Evolutionary conservation across 2,888 invertebrate species (phyloP).

Genomic region (Amorpha juglandis): DNA sequence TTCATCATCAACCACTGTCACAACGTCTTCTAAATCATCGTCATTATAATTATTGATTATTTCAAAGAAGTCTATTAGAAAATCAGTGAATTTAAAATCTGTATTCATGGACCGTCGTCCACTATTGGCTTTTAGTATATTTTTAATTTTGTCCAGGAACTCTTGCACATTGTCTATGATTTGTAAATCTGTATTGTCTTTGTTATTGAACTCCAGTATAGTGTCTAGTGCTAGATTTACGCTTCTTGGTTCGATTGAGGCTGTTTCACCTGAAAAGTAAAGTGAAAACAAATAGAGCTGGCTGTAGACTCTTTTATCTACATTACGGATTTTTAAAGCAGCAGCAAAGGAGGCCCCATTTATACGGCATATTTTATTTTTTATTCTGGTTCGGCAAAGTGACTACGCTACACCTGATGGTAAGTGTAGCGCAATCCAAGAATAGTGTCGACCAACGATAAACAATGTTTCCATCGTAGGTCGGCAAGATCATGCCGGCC

Average conservation of each 20-base stretch:
- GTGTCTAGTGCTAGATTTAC: conserved; percentile 64
- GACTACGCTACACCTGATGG: too few relatives aligned
- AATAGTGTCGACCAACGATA: too few relatives aligned
- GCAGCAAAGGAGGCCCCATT: too few relatives aligned
- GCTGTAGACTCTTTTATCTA: neutral
- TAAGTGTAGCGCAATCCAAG: too few relatives aligned
- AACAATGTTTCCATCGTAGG: too few relatives aligned
- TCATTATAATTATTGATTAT: conserved; percentile 49
- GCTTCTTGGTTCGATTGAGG: conserved; percentile 42
- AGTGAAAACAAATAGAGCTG: neutral
- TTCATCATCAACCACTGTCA: conserved; percentile 48
- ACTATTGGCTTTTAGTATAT: conserved; percentile 32
- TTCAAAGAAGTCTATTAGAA: conserved; percentile 44
- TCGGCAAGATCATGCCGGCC: too few relatives aligned
- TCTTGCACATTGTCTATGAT: conserved; percentile 51
- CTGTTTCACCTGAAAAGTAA: conserved; percentile 31
- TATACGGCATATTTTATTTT: too few relatives aligned
- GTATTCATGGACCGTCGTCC: conserved; percentile 23
- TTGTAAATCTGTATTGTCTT: conserved; percentile 46
- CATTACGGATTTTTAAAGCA: too few relatives aligned
- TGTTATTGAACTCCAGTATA: conserved; percentile 55
- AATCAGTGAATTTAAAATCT: conserved; percentile 49
- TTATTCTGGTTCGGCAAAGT: too few relatives aligned
- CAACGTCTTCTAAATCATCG: conserved; percentile 49
- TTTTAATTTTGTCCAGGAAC: conserved; percentile 50